Percentiles rank a stretch among this genome's conserved stretches.
Conservation (phyloP, 2,113 vertebrate genomes). For the Sitta europaea region DNA sequence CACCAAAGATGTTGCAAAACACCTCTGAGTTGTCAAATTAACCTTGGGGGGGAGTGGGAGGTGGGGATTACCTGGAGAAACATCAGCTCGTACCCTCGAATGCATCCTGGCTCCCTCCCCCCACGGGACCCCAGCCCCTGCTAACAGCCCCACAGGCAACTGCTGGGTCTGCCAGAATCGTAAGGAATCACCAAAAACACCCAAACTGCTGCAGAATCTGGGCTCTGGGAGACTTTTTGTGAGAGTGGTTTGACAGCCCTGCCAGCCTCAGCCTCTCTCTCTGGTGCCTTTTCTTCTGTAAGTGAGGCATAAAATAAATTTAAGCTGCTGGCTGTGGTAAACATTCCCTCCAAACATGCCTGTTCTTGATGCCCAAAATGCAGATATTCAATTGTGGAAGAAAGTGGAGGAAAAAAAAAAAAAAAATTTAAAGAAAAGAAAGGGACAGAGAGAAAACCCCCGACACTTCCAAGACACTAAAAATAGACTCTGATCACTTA, state of each 20-base stretch:
- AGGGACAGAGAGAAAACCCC: neutral
- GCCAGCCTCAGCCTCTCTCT: neutral
- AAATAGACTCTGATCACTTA: constrained; percentile 66
- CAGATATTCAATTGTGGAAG: neutral
- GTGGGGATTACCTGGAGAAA: neutral
- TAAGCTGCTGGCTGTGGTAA: constrained; percentile 2
- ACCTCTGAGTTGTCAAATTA: neutral
- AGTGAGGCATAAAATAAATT: constrained; percentile 20
- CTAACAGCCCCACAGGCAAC: neutral
- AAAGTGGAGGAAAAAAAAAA: neutral
- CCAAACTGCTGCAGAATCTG: neutral
- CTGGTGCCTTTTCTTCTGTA: neutral
- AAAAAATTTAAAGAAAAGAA: neutral
- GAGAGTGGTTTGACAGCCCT: neutral
- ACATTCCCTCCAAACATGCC: constrained; percentile 23
- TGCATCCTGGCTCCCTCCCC: neutral
- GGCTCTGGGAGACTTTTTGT: neutral
- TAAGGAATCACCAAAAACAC: neutral
- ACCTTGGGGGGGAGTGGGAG: neutral
- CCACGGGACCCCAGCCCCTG: neutral
- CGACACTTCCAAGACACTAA: constrained; percentile 45
- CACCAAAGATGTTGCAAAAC: neutral
- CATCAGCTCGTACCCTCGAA: neutral
- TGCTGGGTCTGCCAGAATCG: neutral
- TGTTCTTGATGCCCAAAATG: constrained; percentile 29